Evolutionary conservation across 2,888 invertebrate genomes (phyloP).

Genomic region (Antitype chi): DNA sequence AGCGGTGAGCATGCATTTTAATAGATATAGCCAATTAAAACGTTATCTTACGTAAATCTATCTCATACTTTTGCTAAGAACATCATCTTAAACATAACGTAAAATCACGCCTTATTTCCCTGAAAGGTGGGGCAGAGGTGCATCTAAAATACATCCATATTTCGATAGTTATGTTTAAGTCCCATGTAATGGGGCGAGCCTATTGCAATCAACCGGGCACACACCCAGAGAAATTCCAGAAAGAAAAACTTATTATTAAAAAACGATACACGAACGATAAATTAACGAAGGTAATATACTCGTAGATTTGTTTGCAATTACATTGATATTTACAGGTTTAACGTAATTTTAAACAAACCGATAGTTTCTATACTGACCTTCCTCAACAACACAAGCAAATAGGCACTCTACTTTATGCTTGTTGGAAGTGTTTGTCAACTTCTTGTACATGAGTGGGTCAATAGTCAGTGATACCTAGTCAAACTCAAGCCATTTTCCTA

Average conservation of each 20-base stretch:
- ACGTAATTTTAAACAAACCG: not conserved
- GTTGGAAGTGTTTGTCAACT: not conserved
- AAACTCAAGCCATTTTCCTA: not conserved
- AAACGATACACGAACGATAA: not conserved
- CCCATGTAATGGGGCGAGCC: too few species aligned
- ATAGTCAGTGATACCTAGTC: not conserved
- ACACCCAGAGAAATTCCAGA: too few species aligned
- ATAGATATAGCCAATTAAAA: not conserved
- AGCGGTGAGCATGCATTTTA: not conserved
- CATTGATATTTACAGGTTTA: too few species aligned
- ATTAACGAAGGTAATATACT: not conserved
- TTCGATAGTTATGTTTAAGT: too few species aligned
- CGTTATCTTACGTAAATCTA: not conserved
- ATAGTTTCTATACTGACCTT: slow-evolving; percentile 16
- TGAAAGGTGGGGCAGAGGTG: too few species aligned
- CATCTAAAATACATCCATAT: too few species aligned
- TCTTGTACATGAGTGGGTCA: not conserved
- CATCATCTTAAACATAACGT: too few species aligned
- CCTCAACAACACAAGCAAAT: not conserved
- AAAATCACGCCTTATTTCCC: too few species aligned
- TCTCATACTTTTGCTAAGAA: too few species aligned
- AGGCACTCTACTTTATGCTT: not conserved
- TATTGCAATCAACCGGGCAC: too few species aligned
- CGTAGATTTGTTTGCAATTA: not conserved
- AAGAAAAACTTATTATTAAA: too few species aligned